Evolutionary conservation across 2,797 vertebrate genomes (phyloP), one percentile per base, ranked within the genome.

Genomic region (Syngnathus rostellatus): DNA sequence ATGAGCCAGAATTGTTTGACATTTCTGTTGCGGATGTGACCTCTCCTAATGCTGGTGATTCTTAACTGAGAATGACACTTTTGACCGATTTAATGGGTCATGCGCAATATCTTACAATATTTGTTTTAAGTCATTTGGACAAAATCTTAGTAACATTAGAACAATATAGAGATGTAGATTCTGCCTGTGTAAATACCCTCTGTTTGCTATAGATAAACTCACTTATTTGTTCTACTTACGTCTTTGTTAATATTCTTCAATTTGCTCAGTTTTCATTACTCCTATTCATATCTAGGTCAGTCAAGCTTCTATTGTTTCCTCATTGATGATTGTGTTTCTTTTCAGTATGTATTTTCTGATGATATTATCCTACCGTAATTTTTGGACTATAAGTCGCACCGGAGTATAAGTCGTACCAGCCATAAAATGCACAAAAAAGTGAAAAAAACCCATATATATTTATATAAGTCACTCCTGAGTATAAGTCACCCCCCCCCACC

Each of bases 1-100:
- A 67, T 68, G 73, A 71, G n/a, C 16, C 45, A 53, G 84, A 86
- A 86, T 66, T 74, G 67, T 71, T 45, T 86, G 78, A 81, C 76
- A 81, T 72, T 81, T 39, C 57, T 61, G 39, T 8, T 21, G n/a
- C 41, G 39, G 59, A 41, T 21, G 39, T 21, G 59, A 43, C 19
- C n/a, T 61, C 38, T 12, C 5, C 37, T n/a, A 39, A 39, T 19
- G 6, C 17, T 16, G 2, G 16, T 58, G 16, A 38, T 58, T 19
- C 14, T 58, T n/a, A 19, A 23, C 8, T 53, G 51, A 60, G 58
- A 14, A n/a, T 5, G 58, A 60, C 19, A 21, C 38, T 21, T 60
- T 21, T 2, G 5, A 11, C 19, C 21, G n/a, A 19, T 8, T 53
- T 6, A 21, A 53, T 8, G 8, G 7, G 23, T 54, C 8, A n/a